phyloP scores from a whole-genome alignment of 2,888 invertebrate genomes.

The Thumatha senex region DNA sequence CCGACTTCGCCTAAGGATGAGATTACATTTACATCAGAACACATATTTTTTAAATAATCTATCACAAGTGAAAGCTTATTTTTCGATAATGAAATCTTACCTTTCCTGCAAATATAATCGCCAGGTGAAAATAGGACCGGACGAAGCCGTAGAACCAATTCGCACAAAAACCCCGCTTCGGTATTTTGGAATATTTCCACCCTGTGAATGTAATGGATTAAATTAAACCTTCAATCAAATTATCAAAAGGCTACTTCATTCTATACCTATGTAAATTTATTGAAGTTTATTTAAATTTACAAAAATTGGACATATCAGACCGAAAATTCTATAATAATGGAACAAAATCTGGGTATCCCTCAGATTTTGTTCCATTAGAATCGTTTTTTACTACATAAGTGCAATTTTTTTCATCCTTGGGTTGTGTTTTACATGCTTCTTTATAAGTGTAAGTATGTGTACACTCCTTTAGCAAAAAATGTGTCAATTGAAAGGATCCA shows the following conservation, averaged over 20 bases:
- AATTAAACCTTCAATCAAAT: neutral
- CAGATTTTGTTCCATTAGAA: no score
- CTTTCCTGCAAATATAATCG: constrained; percentile 99
- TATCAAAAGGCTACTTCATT: neutral
- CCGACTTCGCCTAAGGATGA: constrained; percentile 95
- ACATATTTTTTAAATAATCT: constrained; percentile 4
- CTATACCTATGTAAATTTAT: neutral
- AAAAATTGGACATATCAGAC: no score
- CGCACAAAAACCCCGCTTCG: constrained; percentile 99
- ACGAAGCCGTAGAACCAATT: constrained; percentile 95
- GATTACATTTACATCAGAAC: constrained; percentile 1
- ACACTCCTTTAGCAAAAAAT: no score
- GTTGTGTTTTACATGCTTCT: no score
- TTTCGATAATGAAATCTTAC: constrained; percentile 80
- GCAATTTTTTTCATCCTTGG: no score
- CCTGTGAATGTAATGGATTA: constrained; percentile 58
- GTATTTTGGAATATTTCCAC: constrained; percentile 99
- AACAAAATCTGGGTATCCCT: no score
- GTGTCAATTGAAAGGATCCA: no score
- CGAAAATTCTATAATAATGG: no score
- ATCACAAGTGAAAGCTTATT: constrained; percentile 28
- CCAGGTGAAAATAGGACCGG: constrained; percentile 99
- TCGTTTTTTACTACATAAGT: no score
- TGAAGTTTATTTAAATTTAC: no score
- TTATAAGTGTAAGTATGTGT: no score